Base-by-base conservation (phyloP, 2,797 vertebrate genomes). In the Parotocinclus haroldoi region DNA sequence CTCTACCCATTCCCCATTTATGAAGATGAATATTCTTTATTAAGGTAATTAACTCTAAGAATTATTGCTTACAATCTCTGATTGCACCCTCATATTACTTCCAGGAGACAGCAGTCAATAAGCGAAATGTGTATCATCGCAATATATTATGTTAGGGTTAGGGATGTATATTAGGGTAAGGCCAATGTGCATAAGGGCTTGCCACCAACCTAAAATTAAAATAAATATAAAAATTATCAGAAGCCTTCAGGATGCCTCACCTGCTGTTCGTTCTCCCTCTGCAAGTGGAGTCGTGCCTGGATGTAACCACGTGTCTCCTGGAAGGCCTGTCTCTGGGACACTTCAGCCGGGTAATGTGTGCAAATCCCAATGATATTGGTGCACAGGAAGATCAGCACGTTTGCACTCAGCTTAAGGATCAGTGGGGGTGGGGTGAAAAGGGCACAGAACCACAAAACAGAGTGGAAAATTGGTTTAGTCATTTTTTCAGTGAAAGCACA, bases 251-350 rank as follows among this genome's bases (percentile, higher is more conserved):
- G n/a, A 40, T 7, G 45, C 44, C 56, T 12, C 62, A 89, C 91
- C 90, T 92, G 93, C 81, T 94, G 92, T 8, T 92, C 89, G 76
- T 94, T 94, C 79, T 94, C 92, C 1, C 87, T 86, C 81, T 94
- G 92, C 60, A 92, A 85, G 77, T 94, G 92, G 70, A 94, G 81
- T 14, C 93, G 82, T 0, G 93, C 93, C 84, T 94, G 92, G 84
- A 94, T 94, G 82, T 93, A 94, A 39, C 92, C 92, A 0, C 92
- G 84, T 7, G 92, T 94, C 86, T 94, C 93, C 80, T 93, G 91
- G 81, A 94, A 94, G 46, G 93, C 93, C 79, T 94, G 92, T 18
- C 93, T 87, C 85, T 94, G 93, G 1, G 93, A 93, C 66, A 94
- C 93, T 79, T 94, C 93, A 0, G 92, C 91, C 0, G 92, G 92